Conservation (phyloP, 35 echinoderm and acorn worm species). For the Stichopus chloronotus region DNA sequence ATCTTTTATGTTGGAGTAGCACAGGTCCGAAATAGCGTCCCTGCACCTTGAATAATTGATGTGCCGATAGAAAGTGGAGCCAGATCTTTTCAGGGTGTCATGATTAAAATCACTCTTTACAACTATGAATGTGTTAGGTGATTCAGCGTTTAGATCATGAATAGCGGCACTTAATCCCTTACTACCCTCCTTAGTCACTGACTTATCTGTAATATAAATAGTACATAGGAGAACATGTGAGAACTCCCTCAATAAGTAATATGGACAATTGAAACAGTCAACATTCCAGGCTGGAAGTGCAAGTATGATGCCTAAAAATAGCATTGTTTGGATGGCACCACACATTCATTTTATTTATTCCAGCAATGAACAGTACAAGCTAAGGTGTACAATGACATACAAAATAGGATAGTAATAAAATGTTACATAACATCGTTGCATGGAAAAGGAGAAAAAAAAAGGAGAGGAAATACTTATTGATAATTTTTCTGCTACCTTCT, state of each 20-base stretch:
- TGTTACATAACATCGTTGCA: too few relatives aligned
- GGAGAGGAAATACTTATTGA: too few relatives aligned
- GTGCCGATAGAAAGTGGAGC: conserved; percentile 12
- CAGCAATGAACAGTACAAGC: too few relatives aligned
- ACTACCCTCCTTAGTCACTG: conserved; percentile 12
- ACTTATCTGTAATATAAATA: conserved; percentile 27
- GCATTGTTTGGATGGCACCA: conserved; percentile 55
- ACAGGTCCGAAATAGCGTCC: conserved; percentile 1
- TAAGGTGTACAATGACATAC: too few relatives aligned
- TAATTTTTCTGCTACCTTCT: too few relatives aligned
- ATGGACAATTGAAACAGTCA: conserved; percentile 42
- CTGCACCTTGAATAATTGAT: conserved; percentile 6
- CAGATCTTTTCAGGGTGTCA: neutral
- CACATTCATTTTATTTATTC: too few relatives aligned
- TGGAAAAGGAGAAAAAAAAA: too few relatives aligned
- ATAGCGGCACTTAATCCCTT: conserved; percentile 24
- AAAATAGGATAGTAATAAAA: too few relatives aligned
- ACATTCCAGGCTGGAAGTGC: conserved; percentile 28
- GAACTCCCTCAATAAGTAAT: conserved; percentile 41
- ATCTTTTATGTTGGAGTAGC: conserved; percentile 41
- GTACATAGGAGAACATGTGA: conserved; percentile 8
- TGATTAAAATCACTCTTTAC: conserved; percentile 59
- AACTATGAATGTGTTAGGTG: conserved; percentile 19
- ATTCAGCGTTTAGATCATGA: conserved; percentile 6
- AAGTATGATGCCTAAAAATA: conserved; percentile 13